Base-by-base conservation (phyloP, 2,888 invertebrate species). In the Ennomos quercinarius region DNA sequence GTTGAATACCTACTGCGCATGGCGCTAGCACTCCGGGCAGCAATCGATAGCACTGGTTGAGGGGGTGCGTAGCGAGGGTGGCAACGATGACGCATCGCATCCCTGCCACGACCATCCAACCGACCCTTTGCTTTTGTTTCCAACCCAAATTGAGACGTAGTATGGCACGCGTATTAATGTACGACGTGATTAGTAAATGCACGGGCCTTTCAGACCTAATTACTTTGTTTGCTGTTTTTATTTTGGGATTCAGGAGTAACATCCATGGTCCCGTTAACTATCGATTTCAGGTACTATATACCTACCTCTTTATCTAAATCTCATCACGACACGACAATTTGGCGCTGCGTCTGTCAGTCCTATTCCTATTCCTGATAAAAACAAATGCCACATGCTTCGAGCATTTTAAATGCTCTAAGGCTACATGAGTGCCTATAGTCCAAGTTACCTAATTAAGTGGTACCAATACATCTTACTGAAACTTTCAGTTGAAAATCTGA, bases 1-100 rank as follows among this genome's bases (percentile, higher is more conserved):
- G 88, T 89, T 85, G 89, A 81, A 72, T 79, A 84, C 77, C 83
- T 79, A 84, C 77, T 83, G 91, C 91, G 91, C 91, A 92, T 91
- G 91, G 76, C 89, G 68, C 75, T 81, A 68, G 81, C 67, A 70
- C 74, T 69, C 57, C 62, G 64, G 62, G 70, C 68, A 85, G 87
- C 85, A 89, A 91, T 91, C 87, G 77, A 78, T 77, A 77, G 74
- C 77, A 72, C 72, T 73, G 67, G 74, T 68, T 69, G 77, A 78
- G 77, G 78, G 83, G 84, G 83, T 77, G 79, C 76, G 79, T 79
- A 68, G 55, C 47, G 70, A 73, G 82, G 85, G 84, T 81, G 82
- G 81, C 72, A 67, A 68, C 72, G 81, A 78, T 92, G 91, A 92
- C 91, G 91, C 91, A 92, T 90, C 87, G 70, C 79, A 79, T 78